Evolutionary conservation across 2,797 vertebrate species (phyloP).

Genomic region (Thripadectes ignobilis): DNA sequence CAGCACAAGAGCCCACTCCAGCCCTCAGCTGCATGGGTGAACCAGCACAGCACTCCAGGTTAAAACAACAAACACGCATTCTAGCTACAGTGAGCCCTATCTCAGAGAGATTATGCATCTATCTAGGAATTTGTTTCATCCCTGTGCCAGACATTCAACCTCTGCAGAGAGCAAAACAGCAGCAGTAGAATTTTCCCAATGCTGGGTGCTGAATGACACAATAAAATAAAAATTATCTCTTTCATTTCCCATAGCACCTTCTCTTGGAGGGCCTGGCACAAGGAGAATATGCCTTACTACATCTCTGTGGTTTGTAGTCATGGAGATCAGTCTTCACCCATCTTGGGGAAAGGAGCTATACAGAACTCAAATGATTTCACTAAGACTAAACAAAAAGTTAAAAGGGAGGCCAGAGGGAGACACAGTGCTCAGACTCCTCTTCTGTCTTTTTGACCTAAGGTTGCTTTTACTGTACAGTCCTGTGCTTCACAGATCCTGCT

Average conservation of each 20-base stretch:
- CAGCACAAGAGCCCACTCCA: neutral
- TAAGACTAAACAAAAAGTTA: neutral
- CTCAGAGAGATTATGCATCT: neutral
- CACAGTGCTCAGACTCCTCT: accelerated
- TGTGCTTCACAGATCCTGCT: neutral
- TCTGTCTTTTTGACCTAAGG: neutral
- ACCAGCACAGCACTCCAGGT: neutral
- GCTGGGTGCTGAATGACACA: neutral
- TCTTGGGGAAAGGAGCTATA: neutral
- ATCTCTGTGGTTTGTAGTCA: neutral
- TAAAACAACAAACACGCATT: neutral
- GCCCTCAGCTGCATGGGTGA: neutral
- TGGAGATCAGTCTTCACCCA: neutral
- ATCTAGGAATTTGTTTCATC: conserved; percentile 49
- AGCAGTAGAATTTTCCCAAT: neutral
- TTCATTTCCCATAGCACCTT: neutral
- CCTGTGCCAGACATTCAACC: neutral
- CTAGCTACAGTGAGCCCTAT: neutral
- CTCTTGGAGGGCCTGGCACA: neutral
- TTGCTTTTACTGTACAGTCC: neutral
- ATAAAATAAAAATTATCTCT: neutral
- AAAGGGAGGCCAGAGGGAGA: neutral
- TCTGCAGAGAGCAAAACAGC: neutral
- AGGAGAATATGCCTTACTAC: neutral
- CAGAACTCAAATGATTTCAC: neutral